Percentiles rank a stretch among this genome's conserved stretches.
Evolutionary conservation across 2,888 invertebrate species (phyloP).

Genomic region (Coecobrya sp.): DNA sequence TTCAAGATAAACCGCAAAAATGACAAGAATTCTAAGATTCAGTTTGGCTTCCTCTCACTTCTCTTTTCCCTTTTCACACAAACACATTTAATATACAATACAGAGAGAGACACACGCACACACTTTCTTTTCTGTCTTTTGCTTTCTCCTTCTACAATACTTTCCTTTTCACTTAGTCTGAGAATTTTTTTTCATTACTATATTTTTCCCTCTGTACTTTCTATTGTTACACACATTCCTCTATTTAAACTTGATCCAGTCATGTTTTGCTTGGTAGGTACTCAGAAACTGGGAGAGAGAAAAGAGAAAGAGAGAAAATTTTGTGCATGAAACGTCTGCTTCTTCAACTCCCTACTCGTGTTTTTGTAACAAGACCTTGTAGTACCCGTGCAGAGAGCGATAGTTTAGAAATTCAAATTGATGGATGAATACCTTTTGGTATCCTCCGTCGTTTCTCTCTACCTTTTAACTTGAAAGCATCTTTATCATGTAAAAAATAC

Average conservation of each 20-base stretch:
- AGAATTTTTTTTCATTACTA: conserved; percentile 17
- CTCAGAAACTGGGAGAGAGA: not conserved
- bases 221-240: conserved; percentile 50
- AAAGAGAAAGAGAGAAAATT: too few relatives aligned
- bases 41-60: conserved; percentile 22
- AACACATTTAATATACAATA: not conserved
- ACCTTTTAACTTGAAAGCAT: conserved; percentile 40
- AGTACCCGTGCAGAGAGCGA: not conserved
- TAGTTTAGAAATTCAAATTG: conserved; percentile 41
- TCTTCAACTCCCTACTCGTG: not conserved
- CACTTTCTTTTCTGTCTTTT: not conserved
- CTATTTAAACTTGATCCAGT: conserved; percentile 1
- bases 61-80: conserved; percentile 17
- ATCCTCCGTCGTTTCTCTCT: not conserved
- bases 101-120: not conserved
- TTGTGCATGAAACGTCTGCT: not conserved
- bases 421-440: not conserved
- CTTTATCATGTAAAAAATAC: not conserved
- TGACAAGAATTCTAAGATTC: conserved; percentile 72
- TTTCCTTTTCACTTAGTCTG: conserved; percentile 32
- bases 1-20: conserved; percentile 76
- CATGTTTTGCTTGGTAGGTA: conserved; percentile 5
- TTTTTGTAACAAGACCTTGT: not conserved
- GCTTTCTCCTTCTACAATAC: not conserved
- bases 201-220: not conserved